These are phyloP conservation scores for Ciconia maguari DNA, from an alignment of 2,113 vertebrate genomes.

Conservation along the genomic window DNA sequence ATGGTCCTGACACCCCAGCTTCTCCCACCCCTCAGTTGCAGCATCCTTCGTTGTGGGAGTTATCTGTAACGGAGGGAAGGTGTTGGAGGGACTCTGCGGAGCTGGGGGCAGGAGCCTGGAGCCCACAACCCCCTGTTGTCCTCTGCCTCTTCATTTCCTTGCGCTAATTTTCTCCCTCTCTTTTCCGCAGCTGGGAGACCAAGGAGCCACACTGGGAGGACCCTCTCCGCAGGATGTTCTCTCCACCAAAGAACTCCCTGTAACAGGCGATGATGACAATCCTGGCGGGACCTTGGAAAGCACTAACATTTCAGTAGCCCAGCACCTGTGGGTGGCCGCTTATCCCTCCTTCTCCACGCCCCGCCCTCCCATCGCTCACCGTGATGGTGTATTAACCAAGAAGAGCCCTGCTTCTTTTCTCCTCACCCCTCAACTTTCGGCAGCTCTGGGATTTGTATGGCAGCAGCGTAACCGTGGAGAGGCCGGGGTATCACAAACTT, in stretches of 20 bases:
- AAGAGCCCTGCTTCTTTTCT: constrained; percentile 28
- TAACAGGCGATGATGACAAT: constrained; percentile 38
- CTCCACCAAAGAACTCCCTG: constrained; percentile 20
- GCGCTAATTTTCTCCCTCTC: not conserved
- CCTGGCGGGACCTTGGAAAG: not conserved
- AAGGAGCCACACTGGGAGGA: constrained; percentile 25
- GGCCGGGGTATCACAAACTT: constrained; percentile 99
- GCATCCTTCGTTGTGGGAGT: not conserved
- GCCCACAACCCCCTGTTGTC: not conserved
- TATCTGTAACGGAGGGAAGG: fast-evolving
- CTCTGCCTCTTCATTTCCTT: not conserved
- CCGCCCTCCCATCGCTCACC: not conserved
- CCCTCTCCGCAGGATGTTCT: constrained; percentile 62
- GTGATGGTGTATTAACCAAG: constrained; percentile 69
- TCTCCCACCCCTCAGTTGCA: fast-evolving
- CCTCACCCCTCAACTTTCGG: constrained; percentile 73
- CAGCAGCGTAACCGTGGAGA: constrained; percentile 98
- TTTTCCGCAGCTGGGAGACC: constrained; percentile 38
- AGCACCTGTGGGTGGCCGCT: constrained; percentile 9
- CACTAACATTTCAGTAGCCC: constrained; percentile 60
- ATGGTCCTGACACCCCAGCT: not conserved
- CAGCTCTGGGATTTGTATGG: constrained; percentile 88
- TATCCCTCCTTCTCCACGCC: constrained; percentile 20
- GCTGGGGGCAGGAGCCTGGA: not conserved
- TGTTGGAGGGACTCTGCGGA: not conserved